Percentiles rank a stretch among this genome's conserved stretches.
Evolutionary conservation across 2,888 invertebrate genomes (phyloP).

Genomic region (Athalia rosae): DNA sequence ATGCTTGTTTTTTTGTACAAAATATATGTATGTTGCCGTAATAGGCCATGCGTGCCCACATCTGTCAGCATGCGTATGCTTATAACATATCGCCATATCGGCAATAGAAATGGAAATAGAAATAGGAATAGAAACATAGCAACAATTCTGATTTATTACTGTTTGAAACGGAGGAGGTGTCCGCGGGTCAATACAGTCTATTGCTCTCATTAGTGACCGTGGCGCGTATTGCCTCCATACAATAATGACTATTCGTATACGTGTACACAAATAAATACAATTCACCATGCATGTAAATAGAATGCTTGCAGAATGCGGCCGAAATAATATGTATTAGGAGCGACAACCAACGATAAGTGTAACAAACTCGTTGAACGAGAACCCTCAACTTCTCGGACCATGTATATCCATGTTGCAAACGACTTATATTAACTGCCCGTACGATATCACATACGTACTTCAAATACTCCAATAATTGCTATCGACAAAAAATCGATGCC

Average conservation of each 20-base stretch:
- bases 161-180: slow-evolving; percentile 55
- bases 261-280: slow-evolving; percentile 48
- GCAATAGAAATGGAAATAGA: slow-evolving; percentile 15
- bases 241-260: neutral
- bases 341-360: neutral
- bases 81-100: slow-evolving; percentile 10
- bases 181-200: slow-evolving; percentile 63
- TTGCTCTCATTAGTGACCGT: slow-evolving; percentile 50
- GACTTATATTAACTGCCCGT: no score
- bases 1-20: neutral
- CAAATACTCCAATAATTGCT: no score
- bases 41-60: neutral
- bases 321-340: slow-evolving; percentile 59
- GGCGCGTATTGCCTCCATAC: neutral
- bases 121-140: slow-evolving; percentile 48
- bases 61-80: neutral
- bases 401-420: no score
- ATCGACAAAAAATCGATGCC: no score
- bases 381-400: neutral
- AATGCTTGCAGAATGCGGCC: slow-evolving; percentile 64
- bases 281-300: slow-evolving; percentile 61
- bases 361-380: slow-evolving; percentile 1
- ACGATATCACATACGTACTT: no score
- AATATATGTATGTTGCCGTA: neutral
- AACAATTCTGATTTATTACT: slow-evolving; percentile 62